These are phyloP conservation scores for Laticauda colubrina DNA, from an alignment of 2,113 vertebrate genomes.

Conservation along the genomic window DNA sequence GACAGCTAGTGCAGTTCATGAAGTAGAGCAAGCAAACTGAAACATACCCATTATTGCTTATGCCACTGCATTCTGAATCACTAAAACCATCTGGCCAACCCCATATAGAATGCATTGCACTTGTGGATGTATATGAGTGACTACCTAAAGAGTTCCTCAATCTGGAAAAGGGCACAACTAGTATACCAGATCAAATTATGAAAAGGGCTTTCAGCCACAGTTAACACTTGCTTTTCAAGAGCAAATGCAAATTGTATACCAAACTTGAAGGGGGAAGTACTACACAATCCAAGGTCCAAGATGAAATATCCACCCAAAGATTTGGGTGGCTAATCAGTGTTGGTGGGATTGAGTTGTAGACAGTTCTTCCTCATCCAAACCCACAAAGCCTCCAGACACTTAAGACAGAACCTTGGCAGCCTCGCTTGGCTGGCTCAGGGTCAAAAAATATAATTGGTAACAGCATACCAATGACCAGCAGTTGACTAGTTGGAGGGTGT, in stretches of 20 bases:
- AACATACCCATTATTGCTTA: background rate
- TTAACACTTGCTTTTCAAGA: background rate
- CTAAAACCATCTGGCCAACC: background rate
- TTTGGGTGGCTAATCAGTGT: background rate
- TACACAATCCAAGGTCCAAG: background rate
- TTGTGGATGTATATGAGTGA: background rate
- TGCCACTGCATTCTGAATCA: background rate
- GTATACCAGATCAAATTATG: background rate
- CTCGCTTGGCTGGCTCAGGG: background rate
- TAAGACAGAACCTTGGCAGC: background rate
- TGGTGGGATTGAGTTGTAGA: background rate
- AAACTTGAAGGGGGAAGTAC: background rate
- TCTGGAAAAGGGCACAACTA: background rate
- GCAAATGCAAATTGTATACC: background rate
- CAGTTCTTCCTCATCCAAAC: background rate
- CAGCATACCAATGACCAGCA: background rate
- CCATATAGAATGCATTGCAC: background rate
- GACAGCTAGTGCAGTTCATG: background rate
- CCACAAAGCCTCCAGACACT: background rate
- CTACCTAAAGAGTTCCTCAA: background rate
- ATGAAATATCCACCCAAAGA: background rate
- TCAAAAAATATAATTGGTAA: background rate
- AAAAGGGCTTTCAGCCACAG: background rate
- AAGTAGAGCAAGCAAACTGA: background rate
- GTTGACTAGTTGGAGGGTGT: background rate